Evolutionary conservation across 2,888 invertebrate species (phyloP).

Genomic region (Drosophila basisetae): DNA sequence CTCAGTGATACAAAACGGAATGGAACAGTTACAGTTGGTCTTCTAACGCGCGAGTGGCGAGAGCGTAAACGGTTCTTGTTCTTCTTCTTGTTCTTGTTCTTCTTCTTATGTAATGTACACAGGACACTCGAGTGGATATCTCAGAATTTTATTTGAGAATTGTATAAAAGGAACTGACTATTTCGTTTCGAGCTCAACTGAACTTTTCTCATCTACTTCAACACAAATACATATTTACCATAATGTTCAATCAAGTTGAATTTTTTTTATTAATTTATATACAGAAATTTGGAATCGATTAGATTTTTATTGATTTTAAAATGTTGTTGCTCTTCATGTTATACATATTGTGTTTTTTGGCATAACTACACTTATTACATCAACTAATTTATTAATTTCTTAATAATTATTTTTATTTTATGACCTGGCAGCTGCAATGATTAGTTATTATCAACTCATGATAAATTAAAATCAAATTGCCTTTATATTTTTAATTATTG

Average conservation of each 20-base stretch:
- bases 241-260: neutral
- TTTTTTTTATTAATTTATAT: neutral
- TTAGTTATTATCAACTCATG: neutral
- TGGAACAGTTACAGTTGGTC: slow-evolving; percentile 70
- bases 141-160: neutral
- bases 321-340: neutral
- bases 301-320: neutral
- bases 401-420: neutral
- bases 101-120: slow-evolving; percentile 61
- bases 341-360: neutral
- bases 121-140: neutral
- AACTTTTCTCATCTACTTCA: neutral
- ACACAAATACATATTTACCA: neutral
- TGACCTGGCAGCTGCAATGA: neutral
- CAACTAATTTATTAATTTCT: neutral
- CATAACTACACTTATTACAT: neutral
- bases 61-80: slow-evolving; percentile 28
- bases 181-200: neutral
- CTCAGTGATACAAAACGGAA: slow-evolving; percentile 62
- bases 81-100: slow-evolving; percentile 37
- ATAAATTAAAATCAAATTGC: neutral
- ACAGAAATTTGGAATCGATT: neutral
- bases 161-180: neutral
- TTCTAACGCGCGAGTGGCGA: slow-evolving; percentile 26
- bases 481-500: neutral